phyloP scores from a whole-genome alignment of 2,113 vertebrate genomes.

The Sturnira hondurensis region DNA sequence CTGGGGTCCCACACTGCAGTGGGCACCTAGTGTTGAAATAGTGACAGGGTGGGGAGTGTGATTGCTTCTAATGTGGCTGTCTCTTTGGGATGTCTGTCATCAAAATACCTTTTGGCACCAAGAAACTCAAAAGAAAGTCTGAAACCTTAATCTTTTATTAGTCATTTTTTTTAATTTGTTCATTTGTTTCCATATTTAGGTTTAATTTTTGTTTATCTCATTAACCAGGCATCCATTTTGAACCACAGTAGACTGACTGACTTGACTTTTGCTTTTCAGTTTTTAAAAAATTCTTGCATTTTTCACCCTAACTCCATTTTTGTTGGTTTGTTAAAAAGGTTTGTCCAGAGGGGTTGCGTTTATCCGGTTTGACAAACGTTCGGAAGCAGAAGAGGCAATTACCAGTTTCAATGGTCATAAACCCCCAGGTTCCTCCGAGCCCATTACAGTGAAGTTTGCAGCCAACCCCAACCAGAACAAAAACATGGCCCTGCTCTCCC shows the following conservation, averaged over 20 bases:
- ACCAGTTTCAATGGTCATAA: conserved; percentile 97
- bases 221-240: conserved; percentile 25
- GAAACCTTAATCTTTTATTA: not conserved
- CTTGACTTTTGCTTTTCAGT: conserved; percentile 75
- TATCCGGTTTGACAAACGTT: conserved; percentile 96
- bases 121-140: not conserved
- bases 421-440: conserved; percentile 92
- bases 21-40: not conserved
- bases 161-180: conserved; percentile 30
- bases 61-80: not conserved
- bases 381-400: conserved; percentile 97
- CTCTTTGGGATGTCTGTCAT: not conserved
- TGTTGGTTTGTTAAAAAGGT: conserved; percentile 84
- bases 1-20: rapidly evolving
- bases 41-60: rapidly evolving
- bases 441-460: conserved; percentile 97
- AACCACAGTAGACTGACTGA: conserved; percentile 65
- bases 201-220: conserved; percentile 50
- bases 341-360: conserved; percentile 96
- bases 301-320: conserved; percentile 65
- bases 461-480: conserved; percentile 98
- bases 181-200: conserved; percentile 50
- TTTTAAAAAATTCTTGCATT: conserved; percentile 65
- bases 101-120: not conserved
- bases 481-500: conserved; percentile 94